A percentile compares a stretch with the other conserved stretches of the same genome.
Evolutionary conservation across 2,113 vertebrate species (phyloP).

Genomic region (Lepus americanus): DNA sequence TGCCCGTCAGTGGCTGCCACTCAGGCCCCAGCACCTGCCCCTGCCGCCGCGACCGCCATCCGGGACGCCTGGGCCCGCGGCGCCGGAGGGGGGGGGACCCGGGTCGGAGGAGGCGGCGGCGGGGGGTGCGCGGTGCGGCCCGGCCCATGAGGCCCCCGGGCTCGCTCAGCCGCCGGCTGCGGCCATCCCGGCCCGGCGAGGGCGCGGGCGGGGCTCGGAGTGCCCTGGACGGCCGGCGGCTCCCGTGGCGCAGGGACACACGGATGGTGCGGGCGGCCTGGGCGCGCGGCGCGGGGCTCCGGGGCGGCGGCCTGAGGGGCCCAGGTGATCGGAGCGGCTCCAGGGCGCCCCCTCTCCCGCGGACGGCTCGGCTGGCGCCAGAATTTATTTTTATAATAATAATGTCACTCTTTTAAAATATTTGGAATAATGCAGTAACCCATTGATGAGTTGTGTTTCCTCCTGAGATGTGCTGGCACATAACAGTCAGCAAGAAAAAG

Average conservation of each 20-base stretch:
- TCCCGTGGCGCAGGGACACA: not conserved
- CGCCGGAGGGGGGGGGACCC: slow-evolving; percentile 57
- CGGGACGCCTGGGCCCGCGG: slow-evolving; percentile 69
- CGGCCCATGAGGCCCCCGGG: slow-evolving; percentile 77
- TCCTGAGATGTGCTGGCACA: too few relatives aligned
- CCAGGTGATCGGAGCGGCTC: slow-evolving; percentile 60
- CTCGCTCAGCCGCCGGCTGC: slow-evolving; percentile 69
- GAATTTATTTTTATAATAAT: too few relatives aligned
- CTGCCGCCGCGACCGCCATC: slow-evolving; percentile 73
- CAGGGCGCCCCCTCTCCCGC: slow-evolving; percentile 64
- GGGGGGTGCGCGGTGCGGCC: slow-evolving; percentile 69
- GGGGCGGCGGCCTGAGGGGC: slow-evolving; percentile 36
- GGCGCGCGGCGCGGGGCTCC: not conserved
- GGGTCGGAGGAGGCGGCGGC: slow-evolving; percentile 77
- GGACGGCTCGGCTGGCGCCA: slow-evolving; percentile 63
- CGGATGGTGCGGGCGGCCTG: slow-evolving; percentile 60
- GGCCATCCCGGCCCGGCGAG: slow-evolving; percentile 50
- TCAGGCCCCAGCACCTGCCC: slow-evolving; percentile 72
- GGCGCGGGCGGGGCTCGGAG: not conserved
- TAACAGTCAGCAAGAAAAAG: not conserved
- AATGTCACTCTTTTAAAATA: not conserved
- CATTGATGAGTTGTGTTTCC: not conserved
- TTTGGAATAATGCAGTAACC: not conserved
- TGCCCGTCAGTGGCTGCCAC: slow-evolving; percentile 68
- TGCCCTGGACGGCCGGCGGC: slow-evolving; percentile 58